Base-by-base conservation (phyloP, 1,140 invertebrate genomes). In the Ridgeia piscesae region DNA sequence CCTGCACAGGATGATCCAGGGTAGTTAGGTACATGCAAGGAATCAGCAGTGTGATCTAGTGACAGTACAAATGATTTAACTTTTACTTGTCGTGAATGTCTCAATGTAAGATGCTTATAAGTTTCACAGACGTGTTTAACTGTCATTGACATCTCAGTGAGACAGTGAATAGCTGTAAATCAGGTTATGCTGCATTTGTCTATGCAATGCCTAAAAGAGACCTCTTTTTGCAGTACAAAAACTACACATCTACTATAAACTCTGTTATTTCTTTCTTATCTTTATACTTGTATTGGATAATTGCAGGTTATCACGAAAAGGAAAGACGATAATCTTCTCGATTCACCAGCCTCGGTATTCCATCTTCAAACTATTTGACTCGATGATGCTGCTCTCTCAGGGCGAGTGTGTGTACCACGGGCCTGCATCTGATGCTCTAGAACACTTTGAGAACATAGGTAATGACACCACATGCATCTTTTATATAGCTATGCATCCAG, bases 271-370 rank as follows among this genome's bases (percentile, higher is more conserved):
- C 58, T 77, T 77, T 77, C 0, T 1, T 77, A 21, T 77, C 14
- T 77, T 90, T 17, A 21, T 42, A 90, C 89, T 91, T 33, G 42
- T 92, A n/a, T 33, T 34, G 31, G 89, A 89, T 93, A 88, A 92
- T 93, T 94, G 33, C 94, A 96, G 95, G 90, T 92, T 96, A 91
- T 93, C 95, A 11, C 27, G 93, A 14, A 93, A 93, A 89, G 95
- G 95, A 48, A 93, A 94, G 21, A 96, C 95, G 14, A 95, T 96
- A 31, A 94, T 96, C 14, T 95, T 96, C 92, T 96, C 96, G 6
- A 96, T 96, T 34, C 96, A 96, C 93, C 96, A 96, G 93, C 96
- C 96, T 34, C 94, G 96, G 2, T 96, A 94, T 92, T 95, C 95
- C 88, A 96, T 96, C 88, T 96, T 94, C 93, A 94, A 95, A 35